Evolutionary conservation across 2,888 invertebrate species (phyloP), one percentile per base, ranked within the genome.

Genomic region (Pseudococcus viburni): DNA sequence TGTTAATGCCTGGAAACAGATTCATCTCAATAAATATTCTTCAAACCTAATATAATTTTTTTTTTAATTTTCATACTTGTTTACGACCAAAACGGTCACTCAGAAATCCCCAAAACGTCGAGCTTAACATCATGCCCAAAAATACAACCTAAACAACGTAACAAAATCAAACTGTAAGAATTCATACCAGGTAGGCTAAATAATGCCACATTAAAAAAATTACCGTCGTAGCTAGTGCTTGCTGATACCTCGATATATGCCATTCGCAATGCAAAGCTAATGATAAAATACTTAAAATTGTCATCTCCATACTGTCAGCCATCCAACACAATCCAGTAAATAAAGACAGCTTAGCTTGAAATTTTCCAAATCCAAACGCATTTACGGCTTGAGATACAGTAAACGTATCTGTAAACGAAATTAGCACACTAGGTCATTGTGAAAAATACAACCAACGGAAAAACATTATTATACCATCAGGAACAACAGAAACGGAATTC

Each of bases 301-400:
- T 98, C 97, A 98, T 98, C 93, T 98, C 98, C 98, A 98, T 98
- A 88, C 98, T 97, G 92, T 98, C 98, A 0, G 98, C 97, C 98
- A 98, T 98, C 98, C 97, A 96, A 91, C 96, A 96, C 0, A 96
- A 92, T 0, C 97, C 97, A 22, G 96, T 96, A 91, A 96, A 95
- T 22, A 96, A 92, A 0, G 96, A 96, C 83, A 97, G 91, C 91
- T 96, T 96, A 0, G 96, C 96, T 94, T 97, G 97, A 91, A 97
- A 97, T 94, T 95, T 96, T 55, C 97, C 97, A 92, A 97, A 97
- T 1, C 97, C 97, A 80, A 96, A 93, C 0, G 95, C 95, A 92
- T 96, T 96, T 26, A 97, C 96, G 59, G 96, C 96, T 92, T 96
- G 96, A 85, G 96, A 95, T 8, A 96, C 96, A 11, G 96, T 96